Conservation (phyloP, 2,888 invertebrate species). For the Drosophila fulvimacula region DNA sequence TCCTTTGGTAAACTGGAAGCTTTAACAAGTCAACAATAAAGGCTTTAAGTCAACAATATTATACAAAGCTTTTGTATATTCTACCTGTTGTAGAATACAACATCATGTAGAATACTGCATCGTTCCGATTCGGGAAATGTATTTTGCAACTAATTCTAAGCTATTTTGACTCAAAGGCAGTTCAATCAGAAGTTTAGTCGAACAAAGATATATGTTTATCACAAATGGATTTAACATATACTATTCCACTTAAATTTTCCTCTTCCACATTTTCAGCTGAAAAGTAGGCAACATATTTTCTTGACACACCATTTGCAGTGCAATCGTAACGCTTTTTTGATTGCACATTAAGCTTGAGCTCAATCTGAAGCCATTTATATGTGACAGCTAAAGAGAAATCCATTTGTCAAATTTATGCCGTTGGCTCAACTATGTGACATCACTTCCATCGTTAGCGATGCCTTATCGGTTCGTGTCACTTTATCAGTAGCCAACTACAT, state of each 20-base stretch:
- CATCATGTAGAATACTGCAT: no score
- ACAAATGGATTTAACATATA: neutral
- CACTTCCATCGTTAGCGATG: slow-evolving; percentile 15
- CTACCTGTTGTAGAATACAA: no score
- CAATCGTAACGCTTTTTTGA: neutral
- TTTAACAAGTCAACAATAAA: slow-evolving; percentile 29
- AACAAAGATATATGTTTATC: neutral
- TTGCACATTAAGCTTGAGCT: slow-evolving; percentile 4
- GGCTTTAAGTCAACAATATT: slow-evolving; percentile 16
- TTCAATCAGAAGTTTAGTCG: neutral
- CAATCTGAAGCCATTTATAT: slow-evolving; percentile 25
- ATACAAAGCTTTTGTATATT: slow-evolving; percentile 10
- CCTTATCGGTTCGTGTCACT: slow-evolving; percentile 44
- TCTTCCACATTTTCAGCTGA: slow-evolving; percentile 4
- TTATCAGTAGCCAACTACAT: slow-evolving; percentile 62
- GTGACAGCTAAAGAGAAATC: slow-evolving; percentile 27
- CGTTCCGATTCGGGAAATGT: neutral
- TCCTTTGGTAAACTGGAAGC: slow-evolving; percentile 19
- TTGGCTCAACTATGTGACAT: slow-evolving; percentile 12
- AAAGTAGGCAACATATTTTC: slow-evolving; percentile 50
- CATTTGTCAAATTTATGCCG: slow-evolving; percentile 58
- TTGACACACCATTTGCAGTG: neutral
- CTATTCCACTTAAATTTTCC: neutral
- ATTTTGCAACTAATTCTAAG: neutral
- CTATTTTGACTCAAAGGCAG: neutral